These are phyloP conservation scores for Agrochola lychnidis DNA, from an alignment of 2,888 invertebrate genomes.

Conservation along the genomic window DNA sequence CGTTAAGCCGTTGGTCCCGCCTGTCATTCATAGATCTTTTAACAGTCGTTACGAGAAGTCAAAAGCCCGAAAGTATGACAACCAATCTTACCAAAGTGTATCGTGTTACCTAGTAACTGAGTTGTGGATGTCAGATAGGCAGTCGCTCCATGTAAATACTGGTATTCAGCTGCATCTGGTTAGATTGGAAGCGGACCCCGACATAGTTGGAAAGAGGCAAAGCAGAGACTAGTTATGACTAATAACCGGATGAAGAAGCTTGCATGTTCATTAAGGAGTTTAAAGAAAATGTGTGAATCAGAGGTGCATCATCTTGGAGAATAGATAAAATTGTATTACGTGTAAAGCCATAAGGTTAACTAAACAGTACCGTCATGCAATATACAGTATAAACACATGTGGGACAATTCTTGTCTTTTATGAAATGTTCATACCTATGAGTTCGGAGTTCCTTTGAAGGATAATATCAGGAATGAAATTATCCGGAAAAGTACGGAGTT, in stretches of 20 bases:
- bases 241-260: constrained; percentile 27
- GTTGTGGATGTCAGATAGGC: too few relatives aligned
- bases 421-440: too few relatives aligned
- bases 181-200: background rate
- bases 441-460: too few relatives aligned
- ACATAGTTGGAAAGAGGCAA: background rate
- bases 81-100: background rate
- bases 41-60: too few relatives aligned
- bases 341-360: background rate
- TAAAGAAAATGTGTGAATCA: constrained; percentile 38
- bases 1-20: too few relatives aligned
- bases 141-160: background rate
- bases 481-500: too few relatives aligned
- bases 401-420: background rate
- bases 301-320: constrained; percentile 36
- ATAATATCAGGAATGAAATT: too few relatives aligned
- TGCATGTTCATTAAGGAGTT: constrained; percentile 15
- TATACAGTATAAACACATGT: background rate
- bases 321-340: constrained; percentile 20
- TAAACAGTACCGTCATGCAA: background rate
- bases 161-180: background rate
- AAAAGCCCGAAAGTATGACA: background rate
- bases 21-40: too few relatives aligned
- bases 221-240: constrained; percentile 22
- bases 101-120: background rate